Evolutionary conservation across 2,113 vertebrate species (phyloP), one percentile per base, ranked within the genome.

Genomic region (Ornithorhynchus anatinus): DNA sequence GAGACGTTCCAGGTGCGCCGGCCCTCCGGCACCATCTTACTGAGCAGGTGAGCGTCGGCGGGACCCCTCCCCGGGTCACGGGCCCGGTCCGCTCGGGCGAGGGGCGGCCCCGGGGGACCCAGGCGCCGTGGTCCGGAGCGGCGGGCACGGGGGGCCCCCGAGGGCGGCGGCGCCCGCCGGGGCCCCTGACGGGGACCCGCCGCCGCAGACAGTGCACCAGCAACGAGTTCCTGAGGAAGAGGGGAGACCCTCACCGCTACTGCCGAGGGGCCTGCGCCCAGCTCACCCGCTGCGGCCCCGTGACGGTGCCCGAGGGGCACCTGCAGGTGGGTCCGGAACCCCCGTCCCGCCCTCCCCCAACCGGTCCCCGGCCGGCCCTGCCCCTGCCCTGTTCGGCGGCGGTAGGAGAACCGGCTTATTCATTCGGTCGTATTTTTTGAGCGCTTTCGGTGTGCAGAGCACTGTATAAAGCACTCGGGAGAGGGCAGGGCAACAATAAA

Each of bases 151-250:
- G 69, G 48, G 20, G 19, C n/a, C n/a, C n/a, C n/a, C n/a, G n/a
- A n/a, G n/a, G n/a, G n/a, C n/a, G n/a, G n/a, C n/a, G n/a, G n/a
- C n/a, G n/a, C n/a, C n/a, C 9, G 7, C 32, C 77, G 38, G 38
- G 57, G 51, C 15, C 40, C 42, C 13, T 47, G 10, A 53, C 47
- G 16, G 23, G 47, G n/a, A 4, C 52, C 20, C 31, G 48, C 7
- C 32, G 67, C 51, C 82, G 75, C 86, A 98, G 98, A 90, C 97
- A 97, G 91, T 99, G 97, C 84, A 90, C 92, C 1, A 98, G 95
- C 76, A 98, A 96, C 78, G 96, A 98, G 29, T 99, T 98, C 77
- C 87, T 98, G 68, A 92, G 95, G 85, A 98, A 96, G 82, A 95
- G 94, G 89, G 94, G 94, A 59, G 97, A 99, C 45, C 95, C 97